Evolutionary conservation across 2,797 vertebrate species (phyloP).

Genomic region (Lithobates sylvaticus): DNA sequence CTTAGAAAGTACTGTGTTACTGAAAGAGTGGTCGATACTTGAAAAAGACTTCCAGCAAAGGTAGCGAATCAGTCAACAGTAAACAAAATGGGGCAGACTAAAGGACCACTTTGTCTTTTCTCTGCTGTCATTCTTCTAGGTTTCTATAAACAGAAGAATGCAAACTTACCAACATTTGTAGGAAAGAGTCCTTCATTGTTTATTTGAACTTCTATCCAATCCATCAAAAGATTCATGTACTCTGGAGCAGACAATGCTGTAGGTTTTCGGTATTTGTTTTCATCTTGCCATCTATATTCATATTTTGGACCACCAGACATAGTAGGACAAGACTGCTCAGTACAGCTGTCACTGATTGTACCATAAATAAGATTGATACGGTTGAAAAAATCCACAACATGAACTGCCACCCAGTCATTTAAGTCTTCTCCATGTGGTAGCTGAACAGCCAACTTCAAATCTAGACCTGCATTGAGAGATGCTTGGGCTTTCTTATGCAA

Average conservation of each 20-base stretch:
- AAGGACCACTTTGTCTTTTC: too few species aligned
- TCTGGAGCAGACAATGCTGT: slow-evolving; percentile 89
- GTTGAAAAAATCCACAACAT: slow-evolving; percentile 98
- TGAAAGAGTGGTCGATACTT: too few species aligned
- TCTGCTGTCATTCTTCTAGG: too few species aligned
- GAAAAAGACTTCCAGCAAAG: too few species aligned
- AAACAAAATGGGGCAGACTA: too few species aligned
- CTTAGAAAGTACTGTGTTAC: too few species aligned
- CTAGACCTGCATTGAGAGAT: slow-evolving; percentile 90
- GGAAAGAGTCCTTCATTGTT: slow-evolving; percentile 96
- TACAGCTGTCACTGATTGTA: slow-evolving; percentile 94
- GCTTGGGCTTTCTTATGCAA: slow-evolving; percentile 96
- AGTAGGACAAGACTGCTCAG: slow-evolving; percentile 88
- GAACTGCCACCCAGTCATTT: slow-evolving; percentile 95
- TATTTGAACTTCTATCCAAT: slow-evolving; percentile 97
- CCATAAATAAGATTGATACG: slow-evolving; percentile 97
- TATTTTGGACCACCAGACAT: slow-evolving; percentile 96
- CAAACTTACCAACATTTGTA: slow-evolving; percentile 88
- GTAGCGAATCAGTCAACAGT: too few species aligned
- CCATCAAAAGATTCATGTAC: slow-evolving; percentile 97
- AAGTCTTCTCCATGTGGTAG: slow-evolving; percentile 90
- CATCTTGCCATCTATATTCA: slow-evolving; percentile 96
- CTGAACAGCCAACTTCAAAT: slow-evolving; percentile 91
- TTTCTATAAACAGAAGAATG: too few species aligned
- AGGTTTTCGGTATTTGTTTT: slow-evolving; percentile 88